These are phyloP conservation scores for Aleiodes testaceus DNA, from an alignment of 2,888 invertebrate species.

Conservation along the genomic window DNA sequence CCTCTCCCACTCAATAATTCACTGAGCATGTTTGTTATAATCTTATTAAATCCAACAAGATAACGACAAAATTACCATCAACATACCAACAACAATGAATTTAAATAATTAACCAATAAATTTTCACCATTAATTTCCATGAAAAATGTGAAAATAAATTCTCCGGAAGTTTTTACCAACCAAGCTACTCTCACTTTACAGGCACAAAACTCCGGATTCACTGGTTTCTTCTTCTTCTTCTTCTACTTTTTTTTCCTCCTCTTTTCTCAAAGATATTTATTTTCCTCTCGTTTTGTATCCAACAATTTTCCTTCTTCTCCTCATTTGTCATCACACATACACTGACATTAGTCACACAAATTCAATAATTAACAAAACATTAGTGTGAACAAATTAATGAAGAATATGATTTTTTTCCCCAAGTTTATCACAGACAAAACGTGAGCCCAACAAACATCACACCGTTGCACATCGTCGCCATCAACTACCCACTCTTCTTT, in stretches of 20 bases:
- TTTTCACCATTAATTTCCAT: neutral
- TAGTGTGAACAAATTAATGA: neutral
- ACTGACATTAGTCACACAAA: neutral
- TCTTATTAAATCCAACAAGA: constrained; percentile 8
- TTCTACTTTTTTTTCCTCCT: neutral
- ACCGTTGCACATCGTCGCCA: constrained; percentile 46
- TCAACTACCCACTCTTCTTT: constrained; percentile 43
- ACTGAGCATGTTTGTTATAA: neutral
- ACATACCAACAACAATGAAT: neutral
- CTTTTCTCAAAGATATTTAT: neutral
- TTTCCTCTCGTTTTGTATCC: neutral
- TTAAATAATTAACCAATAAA: neutral
- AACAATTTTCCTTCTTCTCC: neutral
- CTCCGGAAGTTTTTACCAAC: neutral
- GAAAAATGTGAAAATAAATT: neutral
- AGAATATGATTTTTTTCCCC: neutral
- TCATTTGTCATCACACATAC: neutral
- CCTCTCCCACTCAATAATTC: constrained; percentile 18
- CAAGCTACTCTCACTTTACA: constrained; percentile 18
- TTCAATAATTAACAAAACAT: neutral
- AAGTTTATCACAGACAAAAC: constrained; percentile 30
- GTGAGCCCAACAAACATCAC: constrained; percentile 40
- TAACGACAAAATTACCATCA: neutral
- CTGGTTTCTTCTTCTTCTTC: neutral
- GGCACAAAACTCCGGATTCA: neutral